Base-by-base conservation (phyloP, 1,140 invertebrate genomes). In the Drosophila saltans region DNA sequence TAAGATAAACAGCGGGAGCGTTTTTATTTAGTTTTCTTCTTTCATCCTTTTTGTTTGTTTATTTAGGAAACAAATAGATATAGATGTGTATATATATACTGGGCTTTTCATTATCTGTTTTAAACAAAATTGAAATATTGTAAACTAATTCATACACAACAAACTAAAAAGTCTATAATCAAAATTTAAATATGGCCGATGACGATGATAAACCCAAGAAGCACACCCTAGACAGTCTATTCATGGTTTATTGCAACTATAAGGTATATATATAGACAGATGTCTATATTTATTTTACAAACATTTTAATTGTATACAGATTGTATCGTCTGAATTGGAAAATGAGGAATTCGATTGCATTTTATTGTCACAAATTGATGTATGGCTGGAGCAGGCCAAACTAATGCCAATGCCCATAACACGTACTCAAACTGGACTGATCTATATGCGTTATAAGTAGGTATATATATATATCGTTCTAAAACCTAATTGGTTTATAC, bases 401-500 rank as follows among this genome's bases (percentile, higher is more conserved):
- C 57, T 91, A 3, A 79, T 91, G 69, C 88, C 78, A 9, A 45
- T n/a, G 4, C 78, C 75, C 40, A 85, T 91, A 40, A 73, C 90
- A 2, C 72, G 84, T 9, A 85, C 70, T 0, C 90, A 91, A 56
- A 91, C 90, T 0, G 90, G 90, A 8, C 68, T 91, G 3, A 71
- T 83, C 43, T 91, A 91, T n/a, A 91, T 91, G 86, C 75, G 84
- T 28, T 91, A 91, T 30, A 90, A 88, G 90, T 91, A 75, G 63
- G 52, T 11, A 56, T 8, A n/a, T 11, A 57, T 26, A 24, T 48
- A 1, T 3, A 30, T 40, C 11, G 3, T 40, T 40, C 2, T 3
- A 1, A 6, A 11, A 52, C 9, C 0, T 8, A 10, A 58, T 21
- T 16, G 0, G 24, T 1, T 52, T 41, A 3, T 41, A 26, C 1